A percentile compares a stretch with the other conserved stretches of the same genome.
These are phyloP conservation scores for Lagria hirta DNA, from an alignment of 2,888 invertebrate species.

Conservation along the genomic window DNA sequence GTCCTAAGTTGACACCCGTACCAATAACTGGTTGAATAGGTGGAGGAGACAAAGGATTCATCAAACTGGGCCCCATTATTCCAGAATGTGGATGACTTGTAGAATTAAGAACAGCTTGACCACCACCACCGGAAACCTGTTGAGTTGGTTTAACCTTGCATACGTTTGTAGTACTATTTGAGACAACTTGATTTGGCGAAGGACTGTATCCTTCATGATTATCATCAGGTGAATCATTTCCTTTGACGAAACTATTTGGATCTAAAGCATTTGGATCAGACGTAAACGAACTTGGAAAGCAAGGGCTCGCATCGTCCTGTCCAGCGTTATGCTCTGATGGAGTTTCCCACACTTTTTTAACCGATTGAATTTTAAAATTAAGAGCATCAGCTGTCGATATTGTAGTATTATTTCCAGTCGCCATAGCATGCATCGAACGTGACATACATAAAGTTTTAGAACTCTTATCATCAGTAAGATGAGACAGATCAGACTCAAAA, in stretches of 20 bases:
- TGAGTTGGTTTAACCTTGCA: conserved; percentile 85
- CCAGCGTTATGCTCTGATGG: conserved; percentile 57
- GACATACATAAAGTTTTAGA: conserved; percentile 59
- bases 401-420: conserved; percentile 69
- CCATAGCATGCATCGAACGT: conserved; percentile 62
- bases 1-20: conserved; percentile 53
- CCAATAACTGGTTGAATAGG: conserved; percentile 60
- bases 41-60: conserved; percentile 62
- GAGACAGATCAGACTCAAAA: conserved; percentile 81
- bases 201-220: conserved; percentile 60
- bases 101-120: conserved; percentile 48
- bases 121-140: conserved; percentile 63
- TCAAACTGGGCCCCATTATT: conserved; percentile 49
- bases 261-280: conserved; percentile 53
- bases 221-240: conserved; percentile 52
- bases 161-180: conserved; percentile 63
- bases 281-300: conserved; percentile 52
- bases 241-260: conserved; percentile 51
- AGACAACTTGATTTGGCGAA: conserved; percentile 54
- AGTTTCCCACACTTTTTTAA: conserved; percentile 83
- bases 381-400: conserved; percentile 83
- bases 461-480: conserved; percentile 71
- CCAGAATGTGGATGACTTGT: conserved; percentile 53
- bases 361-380: conserved; percentile 91
- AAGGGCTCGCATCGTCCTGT: conserved; percentile 53